Percentiles rank a stretch among this genome's conserved stretches.
Conservation (phyloP, 2,113 vertebrate genomes). For the Phrynocephalus versicolor region DNA sequence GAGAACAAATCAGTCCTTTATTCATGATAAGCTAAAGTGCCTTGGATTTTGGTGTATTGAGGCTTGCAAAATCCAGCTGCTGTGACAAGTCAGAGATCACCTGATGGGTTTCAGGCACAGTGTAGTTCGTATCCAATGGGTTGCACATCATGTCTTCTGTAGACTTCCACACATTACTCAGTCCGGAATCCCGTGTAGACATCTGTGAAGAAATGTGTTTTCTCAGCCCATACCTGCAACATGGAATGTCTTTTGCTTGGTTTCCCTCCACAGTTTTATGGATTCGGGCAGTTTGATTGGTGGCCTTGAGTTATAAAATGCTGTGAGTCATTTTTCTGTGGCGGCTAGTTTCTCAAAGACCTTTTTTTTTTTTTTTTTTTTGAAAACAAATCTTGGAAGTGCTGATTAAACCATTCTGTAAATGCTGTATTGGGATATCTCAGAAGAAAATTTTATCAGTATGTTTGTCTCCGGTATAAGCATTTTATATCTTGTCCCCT, state of each 20-base stretch:
- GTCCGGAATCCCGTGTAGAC: too few species aligned
- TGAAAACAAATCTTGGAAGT: conserved; percentile 10
- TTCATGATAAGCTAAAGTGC: background rate
- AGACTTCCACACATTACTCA: too few species aligned
- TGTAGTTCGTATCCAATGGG: too few species aligned
- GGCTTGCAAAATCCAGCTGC: background rate
- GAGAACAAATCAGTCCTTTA: background rate
- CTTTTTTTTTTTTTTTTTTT: too few species aligned
- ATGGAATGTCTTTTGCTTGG: too few species aligned
- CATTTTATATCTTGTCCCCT: conserved; percentile 9
- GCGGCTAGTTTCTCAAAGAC: too few species aligned
- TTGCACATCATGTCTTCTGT: too few species aligned
- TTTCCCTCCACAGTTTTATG: background rate
- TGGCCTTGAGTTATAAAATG: background rate
- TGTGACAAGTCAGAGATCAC: background rate
- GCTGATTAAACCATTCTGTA: background rate
- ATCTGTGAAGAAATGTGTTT: too few species aligned
- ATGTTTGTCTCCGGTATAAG: background rate
- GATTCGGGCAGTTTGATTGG: background rate
- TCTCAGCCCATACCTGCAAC: too few species aligned
- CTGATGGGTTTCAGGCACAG: background rate
- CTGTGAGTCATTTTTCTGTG: conserved; percentile 9
- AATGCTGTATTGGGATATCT: background rate
- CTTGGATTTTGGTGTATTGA: background rate
- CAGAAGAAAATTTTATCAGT: background rate